A percentile compares a stretch with the other conserved stretches of the same genome.
phyloP scores from a whole-genome alignment of 2,797 vertebrate genomes.

The Alosa sapidissima region DNA sequence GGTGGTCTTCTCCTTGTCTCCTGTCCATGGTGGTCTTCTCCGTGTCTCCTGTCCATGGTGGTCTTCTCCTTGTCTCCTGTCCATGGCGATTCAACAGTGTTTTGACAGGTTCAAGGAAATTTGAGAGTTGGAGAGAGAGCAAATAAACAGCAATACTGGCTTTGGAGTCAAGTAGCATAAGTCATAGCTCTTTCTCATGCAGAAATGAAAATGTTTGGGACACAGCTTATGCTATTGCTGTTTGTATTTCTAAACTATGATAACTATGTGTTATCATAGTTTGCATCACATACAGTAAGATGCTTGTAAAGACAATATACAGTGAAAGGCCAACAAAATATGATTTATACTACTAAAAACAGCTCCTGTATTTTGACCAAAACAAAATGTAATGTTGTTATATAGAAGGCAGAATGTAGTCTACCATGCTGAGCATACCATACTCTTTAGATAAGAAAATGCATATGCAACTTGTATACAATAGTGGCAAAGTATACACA shows the following conservation, averaged over 20 bases:
- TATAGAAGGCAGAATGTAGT: too few species aligned
- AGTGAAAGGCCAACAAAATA: too few species aligned
- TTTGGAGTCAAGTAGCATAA: conserved; percentile 11
- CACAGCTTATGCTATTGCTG: not conserved
- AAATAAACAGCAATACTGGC: conserved; percentile 29
- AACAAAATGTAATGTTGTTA: too few species aligned
- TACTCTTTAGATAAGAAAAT: too few species aligned
- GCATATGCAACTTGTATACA: too few species aligned
- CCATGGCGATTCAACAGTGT: conserved; percentile 21
- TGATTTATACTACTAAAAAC: too few species aligned
- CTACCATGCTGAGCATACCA: too few species aligned
- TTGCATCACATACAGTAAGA: too few species aligned
- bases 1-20: not conserved
- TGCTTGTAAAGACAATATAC: too few species aligned
- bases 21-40: not conserved
- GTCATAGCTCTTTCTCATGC: conserved; percentile 40
- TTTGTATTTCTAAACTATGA: not conserved
- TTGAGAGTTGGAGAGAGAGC: conserved; percentile 19
- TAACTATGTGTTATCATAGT: too few species aligned
- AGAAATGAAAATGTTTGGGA: conserved; percentile 31
- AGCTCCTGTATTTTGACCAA: too few species aligned
- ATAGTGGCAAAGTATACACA: too few species aligned
- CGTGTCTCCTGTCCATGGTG: not conserved
- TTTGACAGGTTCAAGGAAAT: conserved; percentile 55
- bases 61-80: conserved; percentile 2